Conservation (phyloP, 2,113 vertebrate species). For the Bucco capensis region DNA sequence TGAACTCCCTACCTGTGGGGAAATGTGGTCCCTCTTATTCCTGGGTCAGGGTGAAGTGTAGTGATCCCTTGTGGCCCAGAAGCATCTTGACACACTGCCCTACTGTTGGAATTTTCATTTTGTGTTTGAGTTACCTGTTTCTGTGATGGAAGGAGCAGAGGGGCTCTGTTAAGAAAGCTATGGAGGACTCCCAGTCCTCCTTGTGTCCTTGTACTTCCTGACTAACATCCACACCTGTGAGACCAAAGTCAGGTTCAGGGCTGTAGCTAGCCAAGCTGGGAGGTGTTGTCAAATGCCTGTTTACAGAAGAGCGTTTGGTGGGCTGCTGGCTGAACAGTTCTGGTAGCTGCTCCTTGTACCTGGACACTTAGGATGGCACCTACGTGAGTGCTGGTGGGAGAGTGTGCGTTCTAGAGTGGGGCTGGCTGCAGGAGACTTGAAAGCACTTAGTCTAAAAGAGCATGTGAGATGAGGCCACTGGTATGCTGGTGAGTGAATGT, state of each 20-base stretch:
- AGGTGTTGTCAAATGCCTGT: background rate
- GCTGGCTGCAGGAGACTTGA: background rate
- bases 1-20: background rate
- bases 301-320: background rate
- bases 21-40: background rate
- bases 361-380: fast-evolving
- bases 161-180: background rate
- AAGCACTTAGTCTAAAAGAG: background rate
- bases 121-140: background rate
- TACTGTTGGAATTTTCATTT: background rate
- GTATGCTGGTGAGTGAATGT: background rate
- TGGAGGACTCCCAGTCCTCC: background rate
- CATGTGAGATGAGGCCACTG: conserved; percentile 36
- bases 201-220: background rate
- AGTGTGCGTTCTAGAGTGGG: background rate
- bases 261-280: background rate
- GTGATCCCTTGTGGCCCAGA: background rate
- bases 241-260: background rate
- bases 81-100: background rate
- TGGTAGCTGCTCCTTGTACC: background rate
- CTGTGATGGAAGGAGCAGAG: background rate
- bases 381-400: background rate
- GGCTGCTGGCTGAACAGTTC: background rate
- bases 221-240: background rate
- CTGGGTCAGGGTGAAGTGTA: background rate